phyloP scores from a whole-genome alignment of 2,797 vertebrate genomes.

The Sandelia bainsii region DNA sequence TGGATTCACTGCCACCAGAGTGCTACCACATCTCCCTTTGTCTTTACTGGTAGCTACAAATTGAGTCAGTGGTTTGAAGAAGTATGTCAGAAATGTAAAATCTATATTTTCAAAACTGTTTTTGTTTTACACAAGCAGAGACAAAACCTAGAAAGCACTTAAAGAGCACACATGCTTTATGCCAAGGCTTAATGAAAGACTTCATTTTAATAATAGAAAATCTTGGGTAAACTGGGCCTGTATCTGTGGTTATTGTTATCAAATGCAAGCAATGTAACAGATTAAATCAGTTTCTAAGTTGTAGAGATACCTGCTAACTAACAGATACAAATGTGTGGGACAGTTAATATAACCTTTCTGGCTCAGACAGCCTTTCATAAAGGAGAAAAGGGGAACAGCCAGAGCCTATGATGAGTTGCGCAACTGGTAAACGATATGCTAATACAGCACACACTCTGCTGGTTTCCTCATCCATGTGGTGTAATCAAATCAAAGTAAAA shows the following conservation, averaged over 20 bases:
- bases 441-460: conserved; percentile 67
- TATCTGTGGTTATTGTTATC: neutral
- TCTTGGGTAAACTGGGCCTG: neutral
- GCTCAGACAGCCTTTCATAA: conserved; percentile 26
- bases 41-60: conserved; percentile 37
- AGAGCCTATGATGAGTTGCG: conserved; percentile 37
- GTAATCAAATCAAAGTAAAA: conserved; percentile 69
- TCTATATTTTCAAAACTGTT: conserved; percentile 3
- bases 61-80: conserved; percentile 8
- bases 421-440: conserved; percentile 71
- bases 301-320: conserved; percentile 2
- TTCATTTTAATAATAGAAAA: neutral
- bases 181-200: neutral
- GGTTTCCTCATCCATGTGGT: conserved; percentile 56
- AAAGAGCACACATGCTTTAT: neutral
- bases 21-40: conserved; percentile 13
- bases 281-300: neutral
- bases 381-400: conserved; percentile 32
- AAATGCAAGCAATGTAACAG: too few species aligned
- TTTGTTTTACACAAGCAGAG: neutral
- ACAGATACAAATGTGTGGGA: conserved; percentile 23
- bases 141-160: neutral
- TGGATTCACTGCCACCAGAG: conserved; percentile 21
- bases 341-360: conserved; percentile 37
- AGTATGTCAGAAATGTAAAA: conserved; percentile 12